Evolutionary conservation across 2,888 invertebrate species (phyloP), one percentile per base, ranked within the genome.

Genomic region (Antitype chi): DNA sequence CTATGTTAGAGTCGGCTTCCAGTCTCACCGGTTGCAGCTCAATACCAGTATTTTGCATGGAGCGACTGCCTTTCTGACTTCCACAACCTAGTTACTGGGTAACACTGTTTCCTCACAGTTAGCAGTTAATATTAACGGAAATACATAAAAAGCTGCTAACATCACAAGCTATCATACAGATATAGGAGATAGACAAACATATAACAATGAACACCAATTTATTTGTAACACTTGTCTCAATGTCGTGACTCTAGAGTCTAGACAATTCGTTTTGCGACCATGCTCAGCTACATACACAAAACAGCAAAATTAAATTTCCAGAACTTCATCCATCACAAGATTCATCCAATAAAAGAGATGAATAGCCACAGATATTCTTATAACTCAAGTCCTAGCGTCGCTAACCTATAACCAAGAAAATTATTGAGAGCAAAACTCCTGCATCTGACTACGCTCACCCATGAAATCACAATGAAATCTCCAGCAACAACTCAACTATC

Each of bases 401-500:
- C 20, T 23, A 57, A n/a, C n/a, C n/a, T 49, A 25, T 2, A 38
- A 38, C 53, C 32, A 73, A 66, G 25, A 78, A 38, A 17, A 43
- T 63, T 11, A 79, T 63, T 32, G 11, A 15, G 25, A 57, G 15
- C 9, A 53, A 53, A 70, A 47, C n/a, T 55, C 43, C 66, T 57
- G 52, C 0, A 57, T 53, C 52, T n/a, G 55, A 47, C 75, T 80
- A 15, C 55, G 52, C 23, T n/a, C 43, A 38, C 1, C 57, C 20
- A 38, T 23, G 15, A 20, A 63, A 71, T 76, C 70, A 84, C 81
- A 78, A 78, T 84, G 64, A 38, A 78, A 70, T 74, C 57, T 63
- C 57, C 32, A 66, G 67, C 49, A 62, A 75, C 70, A 79, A 70
- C 60, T 55, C 64, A 72, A 78, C 82, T 81, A 89, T 85, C 81